Percentiles rank a stretch among this genome's conserved stretches.
phyloP scores from a whole-genome alignment of 2,888 invertebrate genomes.

The Catocala fraxini region DNA sequence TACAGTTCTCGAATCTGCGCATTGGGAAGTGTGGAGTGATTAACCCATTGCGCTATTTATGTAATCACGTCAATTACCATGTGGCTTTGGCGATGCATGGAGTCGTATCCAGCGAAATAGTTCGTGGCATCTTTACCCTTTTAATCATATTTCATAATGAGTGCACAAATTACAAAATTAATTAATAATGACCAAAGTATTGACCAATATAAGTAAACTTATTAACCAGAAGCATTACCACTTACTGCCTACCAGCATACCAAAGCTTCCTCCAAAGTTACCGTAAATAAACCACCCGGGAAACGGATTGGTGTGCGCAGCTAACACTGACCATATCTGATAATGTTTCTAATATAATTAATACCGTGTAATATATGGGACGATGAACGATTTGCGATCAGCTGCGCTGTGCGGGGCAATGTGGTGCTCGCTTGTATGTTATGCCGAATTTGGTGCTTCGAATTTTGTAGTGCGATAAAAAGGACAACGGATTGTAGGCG shows the following conservation, averaged over 20 bases:
- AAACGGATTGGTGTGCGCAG: constrained; percentile 21
- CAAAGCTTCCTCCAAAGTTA: background rate
- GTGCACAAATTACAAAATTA: too few relatives aligned
- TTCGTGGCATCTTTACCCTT: too few relatives aligned
- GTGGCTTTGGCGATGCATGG: too few relatives aligned
- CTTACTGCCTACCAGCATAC: too few relatives aligned
- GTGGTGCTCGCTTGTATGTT: constrained; percentile 7
- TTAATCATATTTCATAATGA: too few relatives aligned
- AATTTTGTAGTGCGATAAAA: background rate
- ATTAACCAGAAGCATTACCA: background rate
- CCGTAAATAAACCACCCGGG: constrained; percentile 4
- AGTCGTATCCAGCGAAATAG: too few relatives aligned
- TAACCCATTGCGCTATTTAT: background rate
- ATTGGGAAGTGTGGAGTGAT: too few relatives aligned
- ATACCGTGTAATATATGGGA: constrained; percentile 21
- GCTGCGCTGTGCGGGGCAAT: constrained; percentile 25
- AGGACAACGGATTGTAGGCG: too few relatives aligned
- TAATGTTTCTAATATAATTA: constrained; percentile 35
- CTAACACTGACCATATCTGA: constrained; percentile 44
- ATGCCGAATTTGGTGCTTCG: background rate
- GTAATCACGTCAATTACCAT: background rate
- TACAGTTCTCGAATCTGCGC: too few relatives aligned
- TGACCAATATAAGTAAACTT: background rate
- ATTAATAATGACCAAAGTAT: background rate
- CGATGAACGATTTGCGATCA: constrained; percentile 21